Percentiles rank a stretch among this genome's conserved stretches.
These are phyloP conservation scores for Chelonia mydas DNA, from an alignment of 2,797 vertebrate species.

Conservation along the genomic window DNA sequence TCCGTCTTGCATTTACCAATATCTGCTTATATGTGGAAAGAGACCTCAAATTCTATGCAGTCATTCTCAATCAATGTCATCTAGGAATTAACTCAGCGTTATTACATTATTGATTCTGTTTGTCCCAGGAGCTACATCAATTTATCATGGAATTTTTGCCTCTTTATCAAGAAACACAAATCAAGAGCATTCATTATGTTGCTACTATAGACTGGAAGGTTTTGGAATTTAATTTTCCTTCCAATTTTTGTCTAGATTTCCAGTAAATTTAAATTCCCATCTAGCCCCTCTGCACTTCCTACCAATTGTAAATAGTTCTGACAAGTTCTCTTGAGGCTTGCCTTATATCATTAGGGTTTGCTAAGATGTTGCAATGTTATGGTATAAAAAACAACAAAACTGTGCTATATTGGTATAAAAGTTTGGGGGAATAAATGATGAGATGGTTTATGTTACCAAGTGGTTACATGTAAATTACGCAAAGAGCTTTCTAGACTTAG, in stretches of 20 bases:
- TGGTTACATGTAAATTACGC: constrained; percentile 20
- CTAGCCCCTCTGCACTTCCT: constrained; percentile 64
- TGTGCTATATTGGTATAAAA: constrained; percentile 25
- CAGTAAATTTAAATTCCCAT: constrained; percentile 70
- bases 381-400: neutral
- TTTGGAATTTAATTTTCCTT: constrained; percentile 56
- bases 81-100: constrained; percentile 61
- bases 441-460: constrained; percentile 11
- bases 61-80: constrained; percentile 56
- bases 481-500: constrained; percentile 24
- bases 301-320: constrained; percentile 64
- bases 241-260: constrained; percentile 64
- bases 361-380: constrained; percentile 68
- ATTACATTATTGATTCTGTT: constrained; percentile 70
- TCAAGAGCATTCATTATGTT: constrained; percentile 61
- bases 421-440: neutral
- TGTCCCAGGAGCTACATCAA: constrained; percentile 48
- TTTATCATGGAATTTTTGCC: constrained; percentile 69
- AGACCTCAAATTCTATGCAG: constrained; percentile 53
- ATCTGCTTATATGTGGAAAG: constrained; percentile 50
- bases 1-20: constrained; percentile 62
- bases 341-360: constrained; percentile 22
- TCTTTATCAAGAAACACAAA: constrained; percentile 63
- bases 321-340: constrained; percentile 40
- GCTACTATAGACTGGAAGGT: constrained; percentile 11